Evolutionary conservation across 1,140 invertebrate species (phyloP).

Genomic region (Paramacrobiotus metropolitanus): DNA sequence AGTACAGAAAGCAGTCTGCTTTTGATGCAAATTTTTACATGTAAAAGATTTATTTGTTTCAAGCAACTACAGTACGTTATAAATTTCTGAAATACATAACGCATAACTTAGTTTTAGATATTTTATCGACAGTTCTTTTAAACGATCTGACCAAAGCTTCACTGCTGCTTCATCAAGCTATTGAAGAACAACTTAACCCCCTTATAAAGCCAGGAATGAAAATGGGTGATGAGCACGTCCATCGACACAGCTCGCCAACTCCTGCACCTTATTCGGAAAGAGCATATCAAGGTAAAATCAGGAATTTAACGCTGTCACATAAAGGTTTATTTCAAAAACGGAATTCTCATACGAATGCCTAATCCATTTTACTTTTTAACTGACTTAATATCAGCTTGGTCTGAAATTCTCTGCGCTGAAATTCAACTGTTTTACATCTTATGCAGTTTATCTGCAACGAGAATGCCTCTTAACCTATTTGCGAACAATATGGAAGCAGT

Average conservation of each 20-base stretch:
- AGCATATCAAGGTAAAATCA: neutral
- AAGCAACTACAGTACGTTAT: neutral
- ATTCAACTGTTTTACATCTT: neutral
- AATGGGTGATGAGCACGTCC: neutral
- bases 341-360: too few relatives aligned
- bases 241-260: neutral
- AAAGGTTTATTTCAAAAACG: too few relatives aligned
- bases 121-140: neutral
- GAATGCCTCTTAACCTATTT: neutral
- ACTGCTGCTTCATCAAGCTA: neutral
- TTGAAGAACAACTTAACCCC: neutral
- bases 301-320: neutral
- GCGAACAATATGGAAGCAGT: neutral
- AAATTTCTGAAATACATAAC: neutral
- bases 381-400: too few relatives aligned
- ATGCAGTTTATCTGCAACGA: neutral
- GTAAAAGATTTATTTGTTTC: too few relatives aligned
- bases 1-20: too few relatives aligned
- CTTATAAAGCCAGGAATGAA: neutral
- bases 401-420: too few relatives aligned
- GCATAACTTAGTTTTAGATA: neutral
- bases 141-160: neutral
- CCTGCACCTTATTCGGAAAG: neutral
- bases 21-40: too few relatives aligned
- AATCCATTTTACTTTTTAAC: too few relatives aligned